phyloP scores from a whole-genome alignment of 2,797 vertebrate species.

The Streptopelia turtur region DNA sequence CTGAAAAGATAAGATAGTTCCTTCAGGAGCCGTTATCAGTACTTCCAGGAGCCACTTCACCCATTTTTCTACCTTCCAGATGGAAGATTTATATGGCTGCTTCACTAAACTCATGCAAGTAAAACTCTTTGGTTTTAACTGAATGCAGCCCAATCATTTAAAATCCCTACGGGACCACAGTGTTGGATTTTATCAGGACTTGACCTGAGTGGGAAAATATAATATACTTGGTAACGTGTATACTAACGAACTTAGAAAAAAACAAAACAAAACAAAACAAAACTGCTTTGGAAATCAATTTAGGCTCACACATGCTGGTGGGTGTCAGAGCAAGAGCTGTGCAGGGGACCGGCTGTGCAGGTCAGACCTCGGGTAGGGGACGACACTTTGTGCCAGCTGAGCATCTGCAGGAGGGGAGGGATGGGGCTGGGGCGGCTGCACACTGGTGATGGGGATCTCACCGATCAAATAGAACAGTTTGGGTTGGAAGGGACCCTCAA shows the following conservation, averaged over 20 bases:
- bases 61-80: rapidly evolving
- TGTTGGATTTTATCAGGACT: neutral
- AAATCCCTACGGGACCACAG: neutral
- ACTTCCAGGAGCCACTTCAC: neutral
- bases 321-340: neutral
- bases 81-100: rapidly evolving
- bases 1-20: neutral
- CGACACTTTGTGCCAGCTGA: neutral
- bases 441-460: neutral
- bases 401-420: too few relatives aligned
- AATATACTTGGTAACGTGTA: neutral
- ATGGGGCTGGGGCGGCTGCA: neutral
- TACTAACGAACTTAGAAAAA: neutral
- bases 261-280: too few relatives aligned
- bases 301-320: neutral
- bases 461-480: neutral
- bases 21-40: neutral
- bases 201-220: neutral
- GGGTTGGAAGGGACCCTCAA: too few relatives aligned
- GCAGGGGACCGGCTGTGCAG: neutral
- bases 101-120: neutral
- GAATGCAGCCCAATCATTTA: neutral
- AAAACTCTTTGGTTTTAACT: neutral
- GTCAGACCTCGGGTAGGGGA: rapidly evolving
- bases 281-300: neutral